Conservation (phyloP, 2,113 vertebrate genomes). For the Diadophis punctatus region DNA sequence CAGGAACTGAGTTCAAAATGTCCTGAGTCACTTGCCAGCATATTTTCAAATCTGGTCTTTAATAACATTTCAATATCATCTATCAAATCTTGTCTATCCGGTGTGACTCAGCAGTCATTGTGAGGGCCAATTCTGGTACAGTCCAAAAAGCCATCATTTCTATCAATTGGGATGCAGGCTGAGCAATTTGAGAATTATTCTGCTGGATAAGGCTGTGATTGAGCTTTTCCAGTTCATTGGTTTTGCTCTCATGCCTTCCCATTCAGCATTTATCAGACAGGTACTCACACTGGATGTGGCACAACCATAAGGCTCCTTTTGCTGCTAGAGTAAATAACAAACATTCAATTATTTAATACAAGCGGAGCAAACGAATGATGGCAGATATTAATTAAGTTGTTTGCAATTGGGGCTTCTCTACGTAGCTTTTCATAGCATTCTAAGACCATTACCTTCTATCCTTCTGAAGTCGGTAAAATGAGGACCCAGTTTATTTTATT, state of each 20-base stretch:
- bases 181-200: conserved; percentile 16
- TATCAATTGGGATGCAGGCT: neutral
- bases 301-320: conserved; percentile 32
- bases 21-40: neutral
- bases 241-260: conserved; percentile 33
- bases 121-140: conserved; percentile 1
- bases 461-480: too few species aligned
- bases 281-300: conserved; percentile 39
- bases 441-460: conserved; percentile 49
- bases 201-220: conserved; percentile 35
- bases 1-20: conserved; percentile 30
- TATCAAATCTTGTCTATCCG: conserved; percentile 2
- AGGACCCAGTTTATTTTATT: too few species aligned
- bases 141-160: neutral
- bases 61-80: conserved; percentile 37
- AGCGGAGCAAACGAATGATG: conserved; percentile 53
- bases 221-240: conserved; percentile 49
- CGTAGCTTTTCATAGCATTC: conserved; percentile 58
- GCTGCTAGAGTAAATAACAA: conserved; percentile 44
- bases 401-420: conserved; percentile 45
- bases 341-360: conserved; percentile 57
- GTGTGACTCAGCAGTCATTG: neutral
- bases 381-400: conserved; percentile 61
- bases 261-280: conserved; percentile 37
- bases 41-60: conserved; percentile 17